These are phyloP conservation scores for Limnephilus marmoratus DNA, from an alignment of 2,888 invertebrate genomes.

Conservation along the genomic window DNA sequence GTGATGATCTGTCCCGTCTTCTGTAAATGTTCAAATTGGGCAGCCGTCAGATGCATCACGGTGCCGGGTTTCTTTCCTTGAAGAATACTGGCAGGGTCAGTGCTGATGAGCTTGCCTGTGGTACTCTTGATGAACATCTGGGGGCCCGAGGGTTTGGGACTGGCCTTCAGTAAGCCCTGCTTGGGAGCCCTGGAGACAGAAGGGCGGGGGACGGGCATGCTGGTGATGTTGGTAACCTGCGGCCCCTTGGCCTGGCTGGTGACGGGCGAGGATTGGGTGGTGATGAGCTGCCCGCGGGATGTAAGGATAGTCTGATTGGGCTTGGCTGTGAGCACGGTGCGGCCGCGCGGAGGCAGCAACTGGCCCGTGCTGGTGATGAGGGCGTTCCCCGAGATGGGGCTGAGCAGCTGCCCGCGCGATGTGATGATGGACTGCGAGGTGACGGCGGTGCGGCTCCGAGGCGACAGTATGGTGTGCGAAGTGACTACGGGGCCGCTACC, in stretches of 20 bases:
- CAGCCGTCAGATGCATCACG: constrained; percentile 75
- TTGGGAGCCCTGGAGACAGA: constrained; percentile 65
- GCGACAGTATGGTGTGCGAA: constrained; percentile 68
- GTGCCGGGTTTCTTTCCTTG: constrained; percentile 68
- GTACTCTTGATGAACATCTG: constrained; percentile 66
- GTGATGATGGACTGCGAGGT: constrained; percentile 67
- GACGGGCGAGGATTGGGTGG: constrained; percentile 69
- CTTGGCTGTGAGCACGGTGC: constrained; percentile 72
- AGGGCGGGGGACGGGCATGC: constrained; percentile 19
- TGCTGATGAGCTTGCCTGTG: constrained; percentile 72
- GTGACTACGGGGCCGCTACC: constrained; percentile 60
- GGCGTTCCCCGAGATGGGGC: constrained; percentile 67
- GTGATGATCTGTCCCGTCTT: constrained; percentile 74
- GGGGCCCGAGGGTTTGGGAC: constrained; percentile 68
- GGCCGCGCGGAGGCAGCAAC: constrained; percentile 67
- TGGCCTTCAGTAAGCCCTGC: constrained; percentile 71
- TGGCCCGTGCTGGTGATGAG: constrained; percentile 61
- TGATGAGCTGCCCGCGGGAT: constrained; percentile 71
- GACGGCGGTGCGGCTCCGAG: constrained; percentile 44
- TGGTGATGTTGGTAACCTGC: constrained; percentile 38
- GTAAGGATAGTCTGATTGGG: constrained; percentile 70
- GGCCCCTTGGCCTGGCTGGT: constrained; percentile 67
- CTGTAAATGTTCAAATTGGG: constrained; percentile 76
- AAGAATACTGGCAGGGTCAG: constrained; percentile 70
- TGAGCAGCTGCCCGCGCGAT: constrained; percentile 65